Base-by-base conservation (phyloP, 2,888 invertebrate genomes). In the Ormyrus rosae region DNA sequence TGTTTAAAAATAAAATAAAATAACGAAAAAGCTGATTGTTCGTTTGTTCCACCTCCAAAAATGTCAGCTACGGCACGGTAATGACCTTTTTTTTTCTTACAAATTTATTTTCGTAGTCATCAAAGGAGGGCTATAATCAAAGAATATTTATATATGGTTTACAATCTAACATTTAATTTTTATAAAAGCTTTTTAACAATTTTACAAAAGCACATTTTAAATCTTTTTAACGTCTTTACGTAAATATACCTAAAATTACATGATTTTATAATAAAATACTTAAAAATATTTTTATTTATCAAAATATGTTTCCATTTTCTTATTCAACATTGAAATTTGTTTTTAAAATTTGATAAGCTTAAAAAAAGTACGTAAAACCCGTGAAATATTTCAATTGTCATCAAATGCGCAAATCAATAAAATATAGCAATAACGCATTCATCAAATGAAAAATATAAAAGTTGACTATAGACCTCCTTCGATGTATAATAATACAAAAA, bases 11-110 rank as follows among this genome's bases (percentile, higher is more conserved):
- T 2, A 51, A 81, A 50, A 81, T 78, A 81, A 34, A 34, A 60
- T 76, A 78, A 79, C 60, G 72, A 80, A 3, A 34, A 67, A 82
- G 80, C 81, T 55, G 69, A 79, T 63, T 11, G 46, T 76, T 56
- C 0, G 61, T 11, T 81, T 78, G 58, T 78, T 75, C 67, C 53
- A 78, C 74, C 75, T 75, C 68, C 60, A 56, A 78, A 50, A 67
- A 69, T 76, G 50, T 78, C 53, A 46, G 13, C 67, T 74, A 75
- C 63, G 51, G 63, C 55, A 78, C 71, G 34, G 76, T 81, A 61
- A 77, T 63, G 46, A 77, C 58, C 68, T 19, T 19, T 13, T 46
- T 65, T 56, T 63, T 67, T 53, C 34, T 68, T 63, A 76, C 67
- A 34, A 69, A 64, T 63, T 46, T 6, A 10, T 74, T 74, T 34